Evolutionary conservation across 2,113 vertebrate species (phyloP).

Genomic region (Amia ocellicauda): DNA sequence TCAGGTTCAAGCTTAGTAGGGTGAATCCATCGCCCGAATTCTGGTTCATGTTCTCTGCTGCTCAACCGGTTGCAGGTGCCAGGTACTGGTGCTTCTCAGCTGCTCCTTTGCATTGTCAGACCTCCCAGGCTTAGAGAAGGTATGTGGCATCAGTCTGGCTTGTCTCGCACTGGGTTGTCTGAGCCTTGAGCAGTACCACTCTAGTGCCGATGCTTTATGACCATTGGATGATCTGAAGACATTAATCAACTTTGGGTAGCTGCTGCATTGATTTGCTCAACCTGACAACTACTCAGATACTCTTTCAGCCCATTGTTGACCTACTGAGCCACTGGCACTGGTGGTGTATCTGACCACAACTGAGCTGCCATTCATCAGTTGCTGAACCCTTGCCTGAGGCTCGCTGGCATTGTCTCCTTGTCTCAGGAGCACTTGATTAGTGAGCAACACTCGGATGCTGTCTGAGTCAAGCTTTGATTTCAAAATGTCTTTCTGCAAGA

Average conservation of each 20-base stretch:
- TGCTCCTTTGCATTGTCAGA: conserved; percentile 28
- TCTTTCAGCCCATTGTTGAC: conserved; percentile 40
- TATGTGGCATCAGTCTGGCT: conserved; percentile 45
- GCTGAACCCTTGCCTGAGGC: conserved; percentile 62
- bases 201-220: too few species aligned
- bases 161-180: conserved; percentile 58
- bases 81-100: conserved; percentile 44
- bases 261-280: too few species aligned
- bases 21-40: conserved; percentile 61
- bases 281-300: conserved; percentile 63
- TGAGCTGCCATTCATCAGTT: too few species aligned
- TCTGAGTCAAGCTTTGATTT: conserved; percentile 58
- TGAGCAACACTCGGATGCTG: conserved; percentile 65
- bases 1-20: conserved; percentile 47
- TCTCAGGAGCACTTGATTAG: conserved; percentile 64
- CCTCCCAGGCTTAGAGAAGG: too few species aligned
- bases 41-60: conserved; percentile 66
- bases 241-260: too few species aligned
- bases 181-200: too few species aligned
- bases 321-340: conserved; percentile 65
- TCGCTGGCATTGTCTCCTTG: conserved; percentile 67
- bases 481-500: too few species aligned
- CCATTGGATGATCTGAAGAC: too few species aligned
- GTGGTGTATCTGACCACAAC: conserved; percentile 68
- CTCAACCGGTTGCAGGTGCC: conserved; percentile 53